Evolutionary conservation across 2,888 invertebrate genomes (phyloP).

Genomic region (Euzetes globulus): DNA sequence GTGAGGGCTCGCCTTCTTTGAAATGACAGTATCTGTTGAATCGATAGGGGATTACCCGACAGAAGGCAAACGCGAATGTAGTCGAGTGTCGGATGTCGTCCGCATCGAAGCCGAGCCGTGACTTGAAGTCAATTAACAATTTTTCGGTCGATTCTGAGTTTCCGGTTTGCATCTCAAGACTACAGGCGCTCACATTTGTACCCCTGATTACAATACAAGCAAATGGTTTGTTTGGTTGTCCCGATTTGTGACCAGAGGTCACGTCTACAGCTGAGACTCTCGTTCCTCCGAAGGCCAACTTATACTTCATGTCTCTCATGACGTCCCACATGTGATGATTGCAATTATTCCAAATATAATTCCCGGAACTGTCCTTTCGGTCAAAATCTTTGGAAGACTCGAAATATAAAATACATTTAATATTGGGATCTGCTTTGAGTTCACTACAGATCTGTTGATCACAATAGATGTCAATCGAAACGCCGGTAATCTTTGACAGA

Average conservation of each 20-base stretch:
- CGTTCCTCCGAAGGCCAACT: slow-evolving; percentile 6
- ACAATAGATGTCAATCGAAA: background rate
- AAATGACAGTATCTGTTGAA: slow-evolving; percentile 18
- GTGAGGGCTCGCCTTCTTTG: slow-evolving; percentile 19
- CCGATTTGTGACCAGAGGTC: background rate
- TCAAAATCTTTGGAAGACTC: slow-evolving; percentile 8
- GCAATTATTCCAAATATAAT: slow-evolving; percentile 7
- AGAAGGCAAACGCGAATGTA: slow-evolving; percentile 11
- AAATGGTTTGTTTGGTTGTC: background rate
- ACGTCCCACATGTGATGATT: slow-evolving; percentile 24
- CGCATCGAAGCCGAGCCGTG: background rate
- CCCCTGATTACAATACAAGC: background rate
- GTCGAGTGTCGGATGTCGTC: background rate
- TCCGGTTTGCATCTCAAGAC: slow-evolving; percentile 14
- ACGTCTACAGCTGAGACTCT: background rate
- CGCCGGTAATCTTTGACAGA: background rate
- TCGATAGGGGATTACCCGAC: slow-evolving; percentile 12
- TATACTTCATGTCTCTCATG: slow-evolving; percentile 10
- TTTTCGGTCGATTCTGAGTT: background rate
- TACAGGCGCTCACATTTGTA: background rate
- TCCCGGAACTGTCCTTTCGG: slow-evolving; percentile 9
- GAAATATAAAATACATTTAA: slow-evolving; percentile 19
- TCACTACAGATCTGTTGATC: background rate
- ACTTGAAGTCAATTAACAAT: slow-evolving; percentile 16
- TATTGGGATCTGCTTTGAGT: slow-evolving; percentile 7